Percentiles rank a stretch among this genome's conserved stretches.
These are phyloP conservation scores for Drosophila diplacantha DNA, from an alignment of 2,888 invertebrate genomes.

Conservation along the genomic window DNA sequence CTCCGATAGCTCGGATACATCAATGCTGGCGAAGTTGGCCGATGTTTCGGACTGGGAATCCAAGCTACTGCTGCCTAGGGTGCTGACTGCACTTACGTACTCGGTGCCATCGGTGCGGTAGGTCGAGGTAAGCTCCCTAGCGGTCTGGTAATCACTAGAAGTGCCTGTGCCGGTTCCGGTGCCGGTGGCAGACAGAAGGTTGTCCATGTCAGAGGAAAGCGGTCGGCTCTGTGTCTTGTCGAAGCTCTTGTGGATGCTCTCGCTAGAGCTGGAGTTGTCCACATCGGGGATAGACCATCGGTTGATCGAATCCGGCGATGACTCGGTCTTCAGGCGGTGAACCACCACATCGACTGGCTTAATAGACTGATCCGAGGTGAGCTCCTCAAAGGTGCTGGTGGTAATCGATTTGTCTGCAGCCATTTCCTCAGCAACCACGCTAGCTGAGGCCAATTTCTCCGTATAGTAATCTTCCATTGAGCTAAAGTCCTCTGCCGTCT, in stretches of 20 bases:
- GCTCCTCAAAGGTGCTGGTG: constrained; percentile 61
- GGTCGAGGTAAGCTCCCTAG: constrained; percentile 88
- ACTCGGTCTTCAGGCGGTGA: constrained; percentile 75
- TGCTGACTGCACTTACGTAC: constrained; percentile 90
- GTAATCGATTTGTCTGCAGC: constrained; percentile 46
- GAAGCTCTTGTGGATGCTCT: constrained; percentile 92
- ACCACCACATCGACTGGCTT: constrained; percentile 70
- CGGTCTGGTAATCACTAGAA: constrained; percentile 92
- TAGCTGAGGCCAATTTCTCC: constrained; percentile 65
- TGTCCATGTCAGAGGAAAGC: constrained; percentile 91
- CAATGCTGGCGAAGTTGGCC: constrained; percentile 91
- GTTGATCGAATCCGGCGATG: constrained; percentile 79
- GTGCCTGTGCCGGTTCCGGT: constrained; percentile 76
- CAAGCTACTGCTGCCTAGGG: constrained; percentile 82
- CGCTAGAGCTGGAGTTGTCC: constrained; percentile 92
- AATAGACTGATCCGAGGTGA: constrained; percentile 62
- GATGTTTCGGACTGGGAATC: constrained; percentile 89
- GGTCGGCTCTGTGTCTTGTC: constrained; percentile 89
- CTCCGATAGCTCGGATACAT: constrained; percentile 94
- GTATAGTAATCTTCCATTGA: constrained; percentile 75
- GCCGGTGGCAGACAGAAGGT: constrained; percentile 83
- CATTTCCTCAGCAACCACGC: constrained; percentile 51
- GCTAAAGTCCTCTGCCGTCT: constrained; percentile 75
- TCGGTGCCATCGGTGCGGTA: constrained; percentile 87
- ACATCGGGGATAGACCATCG: constrained; percentile 87